A percentile compares a stretch with the other conserved stretches of the same genome.
phyloP scores from a whole-genome alignment of 2,797 vertebrate genomes.

The Glossophaga mutica region DNA sequence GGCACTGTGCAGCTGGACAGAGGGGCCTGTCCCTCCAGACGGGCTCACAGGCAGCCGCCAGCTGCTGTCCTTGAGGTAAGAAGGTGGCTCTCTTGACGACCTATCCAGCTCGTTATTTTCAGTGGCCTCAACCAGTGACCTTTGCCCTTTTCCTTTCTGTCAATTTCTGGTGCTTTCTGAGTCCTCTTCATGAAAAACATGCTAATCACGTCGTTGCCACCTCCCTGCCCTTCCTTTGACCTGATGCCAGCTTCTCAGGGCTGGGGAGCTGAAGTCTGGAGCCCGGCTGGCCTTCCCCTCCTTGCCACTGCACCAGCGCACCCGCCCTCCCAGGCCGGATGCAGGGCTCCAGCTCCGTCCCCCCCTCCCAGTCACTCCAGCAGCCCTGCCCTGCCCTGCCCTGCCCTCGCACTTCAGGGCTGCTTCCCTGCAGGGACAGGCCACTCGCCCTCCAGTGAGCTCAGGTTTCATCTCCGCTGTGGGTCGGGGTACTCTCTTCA shows the following conservation, averaged over 20 bases:
- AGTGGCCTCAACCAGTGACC: not conserved
- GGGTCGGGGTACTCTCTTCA: fast-evolving
- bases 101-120: not conserved
- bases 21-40: not conserved
- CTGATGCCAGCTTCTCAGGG: not conserved
- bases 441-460: not conserved
- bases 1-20: too few relatives aligned
- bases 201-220: not conserved
- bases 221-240: not conserved
- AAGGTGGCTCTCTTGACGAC: not conserved
- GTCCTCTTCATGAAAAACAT: not conserved
- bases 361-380: not conserved
- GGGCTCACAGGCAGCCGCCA: not conserved
- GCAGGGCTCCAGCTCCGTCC: not conserved
- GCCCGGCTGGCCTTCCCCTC: not conserved
- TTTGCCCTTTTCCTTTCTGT: not conserved
- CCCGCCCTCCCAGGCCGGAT: too few relatives aligned
- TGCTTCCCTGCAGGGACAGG: not conserved
- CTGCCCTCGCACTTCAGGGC: too few relatives aligned
- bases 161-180: not conserved
- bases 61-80: not conserved
- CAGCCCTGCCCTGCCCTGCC: not conserved
- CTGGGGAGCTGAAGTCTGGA: not conserved
- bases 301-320: not conserved
- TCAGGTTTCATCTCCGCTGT: not conserved